A percentile compares a stretch with the other conserved stretches of the same genome.
Evolutionary conservation across 2,113 vertebrate species (phyloP).

Genomic region (Talpa occidentalis): DNA sequence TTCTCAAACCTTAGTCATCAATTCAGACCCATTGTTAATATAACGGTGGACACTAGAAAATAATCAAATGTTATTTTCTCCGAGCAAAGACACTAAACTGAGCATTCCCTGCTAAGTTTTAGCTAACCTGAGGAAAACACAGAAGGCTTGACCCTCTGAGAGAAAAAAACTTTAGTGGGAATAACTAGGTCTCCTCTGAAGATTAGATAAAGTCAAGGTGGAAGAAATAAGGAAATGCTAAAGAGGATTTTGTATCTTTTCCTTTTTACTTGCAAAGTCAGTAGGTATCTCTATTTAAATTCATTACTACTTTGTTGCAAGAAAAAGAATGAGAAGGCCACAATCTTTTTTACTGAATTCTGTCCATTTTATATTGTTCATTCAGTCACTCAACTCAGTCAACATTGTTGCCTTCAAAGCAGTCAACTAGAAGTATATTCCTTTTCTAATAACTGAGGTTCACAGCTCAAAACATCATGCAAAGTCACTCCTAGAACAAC

Average conservation of each 20-base stretch:
- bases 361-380: background rate
- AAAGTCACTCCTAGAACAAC: constrained; percentile 21
- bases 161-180: background rate
- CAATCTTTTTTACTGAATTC: background rate
- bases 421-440: background rate
- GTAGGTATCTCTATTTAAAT: background rate
- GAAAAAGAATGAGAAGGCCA: background rate
- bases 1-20: background rate
- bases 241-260: background rate
- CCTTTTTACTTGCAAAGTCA: background rate
- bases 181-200: background rate
- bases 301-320: background rate
- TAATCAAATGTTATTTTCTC: background rate
- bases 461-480: background rate
- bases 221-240: background rate
- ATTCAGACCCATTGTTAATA: background rate
- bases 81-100: background rate
- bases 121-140: background rate
- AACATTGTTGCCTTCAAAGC: background rate
- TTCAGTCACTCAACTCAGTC: background rate
- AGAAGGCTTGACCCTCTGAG: background rate
- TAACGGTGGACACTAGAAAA: constrained; percentile 29
- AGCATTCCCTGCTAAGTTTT: background rate
- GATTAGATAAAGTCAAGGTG: background rate
- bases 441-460: constrained; percentile 2